Evolutionary conservation across 1,140 invertebrate species (phyloP).

Genomic region (Drosophila ironensis): DNA sequence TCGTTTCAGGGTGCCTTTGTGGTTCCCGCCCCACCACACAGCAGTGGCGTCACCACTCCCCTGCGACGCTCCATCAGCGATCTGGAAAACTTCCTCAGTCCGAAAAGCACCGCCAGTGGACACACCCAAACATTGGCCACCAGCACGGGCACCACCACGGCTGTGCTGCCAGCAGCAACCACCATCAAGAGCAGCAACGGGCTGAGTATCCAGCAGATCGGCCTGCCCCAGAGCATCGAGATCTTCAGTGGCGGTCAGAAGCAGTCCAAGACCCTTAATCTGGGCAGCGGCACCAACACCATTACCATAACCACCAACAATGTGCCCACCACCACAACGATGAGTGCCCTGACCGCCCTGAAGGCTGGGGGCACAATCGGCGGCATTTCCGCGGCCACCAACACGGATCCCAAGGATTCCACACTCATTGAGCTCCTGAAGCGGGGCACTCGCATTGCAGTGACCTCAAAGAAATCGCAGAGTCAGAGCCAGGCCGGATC

Average conservation of each 20-base stretch:
- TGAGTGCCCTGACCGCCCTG: conserved; percentile 61
- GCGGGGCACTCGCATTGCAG: conserved; percentile 87
- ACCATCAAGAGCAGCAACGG: conserved; percentile 73
- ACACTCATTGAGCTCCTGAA: conserved; percentile 85
- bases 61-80: conserved; percentile 75
- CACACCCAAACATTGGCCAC: conserved; percentile 39
- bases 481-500: conserved; percentile 34
- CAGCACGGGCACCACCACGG: conserved; percentile 49
- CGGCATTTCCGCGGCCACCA: conserved; percentile 37
- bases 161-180: conserved; percentile 60
- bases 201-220: conserved; percentile 70
- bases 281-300: conserved; percentile 64
- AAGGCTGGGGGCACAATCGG: conserved; percentile 50
- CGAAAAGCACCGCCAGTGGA: conserved; percentile 48
- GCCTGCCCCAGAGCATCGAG: conserved; percentile 73
- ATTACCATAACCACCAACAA: conserved; percentile 74
- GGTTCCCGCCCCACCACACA: conserved; percentile 77
- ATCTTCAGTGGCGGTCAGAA: conserved; percentile 69
- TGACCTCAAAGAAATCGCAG: conserved; percentile 82
- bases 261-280: conserved; percentile 55
- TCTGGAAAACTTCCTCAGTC: conserved; percentile 74
- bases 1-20: conserved; percentile 72
- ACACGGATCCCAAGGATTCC: conserved; percentile 83
- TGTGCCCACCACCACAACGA: conserved; percentile 67
- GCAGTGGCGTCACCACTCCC: conserved; percentile 42